Percentiles rank a stretch among this genome's conserved stretches.
These are phyloP conservation scores for Silurus lanzhouensis DNA, from an alignment of 2,797 vertebrate genomes.

Conservation along the genomic window DNA sequence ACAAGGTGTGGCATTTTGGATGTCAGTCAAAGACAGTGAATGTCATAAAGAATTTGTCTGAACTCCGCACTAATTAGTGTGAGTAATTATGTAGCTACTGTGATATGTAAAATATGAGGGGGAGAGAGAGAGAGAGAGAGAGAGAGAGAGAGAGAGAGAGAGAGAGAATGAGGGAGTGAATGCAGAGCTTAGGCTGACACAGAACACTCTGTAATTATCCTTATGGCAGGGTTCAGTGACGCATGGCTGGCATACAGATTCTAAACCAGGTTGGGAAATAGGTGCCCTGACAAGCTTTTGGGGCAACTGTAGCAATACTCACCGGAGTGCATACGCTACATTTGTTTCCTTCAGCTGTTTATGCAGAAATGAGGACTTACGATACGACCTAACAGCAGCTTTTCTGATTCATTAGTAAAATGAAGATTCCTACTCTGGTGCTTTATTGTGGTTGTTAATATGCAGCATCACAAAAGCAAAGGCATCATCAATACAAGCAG, in stretches of 20 bases:
- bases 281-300: conserved; percentile 9
- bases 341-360: conserved; percentile 29
- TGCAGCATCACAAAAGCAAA: no score
- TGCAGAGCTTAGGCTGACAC: conserved; percentile 61
- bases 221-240: conserved; percentile 66
- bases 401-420: conserved; percentile 27
- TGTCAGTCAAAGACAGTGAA: conserved; percentile 70
- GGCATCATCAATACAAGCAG: conserved; percentile 1
- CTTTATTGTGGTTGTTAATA: conserved; percentile 34
- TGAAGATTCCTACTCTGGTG: conserved; percentile 28
- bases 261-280: conserved; percentile 52
- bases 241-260: conserved; percentile 60
- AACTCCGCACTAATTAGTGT: conserved; percentile 77
- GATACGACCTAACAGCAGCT: conserved; percentile 11
- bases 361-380: conserved; percentile 19
- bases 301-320: conserved; percentile 8
- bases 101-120: conserved; percentile 64
- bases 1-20: conserved; percentile 65
- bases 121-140: conserved; percentile 21
- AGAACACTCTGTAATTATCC: conserved; percentile 66
- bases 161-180: conserved; percentile 44
- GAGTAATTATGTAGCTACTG: conserved; percentile 75
- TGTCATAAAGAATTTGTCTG: conserved; percentile 66
- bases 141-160: conserved; percentile 22
- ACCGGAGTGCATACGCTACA: background rate